Conservation (phyloP, 2,797 vertebrate species). For the Rhincodon typus region DNA sequence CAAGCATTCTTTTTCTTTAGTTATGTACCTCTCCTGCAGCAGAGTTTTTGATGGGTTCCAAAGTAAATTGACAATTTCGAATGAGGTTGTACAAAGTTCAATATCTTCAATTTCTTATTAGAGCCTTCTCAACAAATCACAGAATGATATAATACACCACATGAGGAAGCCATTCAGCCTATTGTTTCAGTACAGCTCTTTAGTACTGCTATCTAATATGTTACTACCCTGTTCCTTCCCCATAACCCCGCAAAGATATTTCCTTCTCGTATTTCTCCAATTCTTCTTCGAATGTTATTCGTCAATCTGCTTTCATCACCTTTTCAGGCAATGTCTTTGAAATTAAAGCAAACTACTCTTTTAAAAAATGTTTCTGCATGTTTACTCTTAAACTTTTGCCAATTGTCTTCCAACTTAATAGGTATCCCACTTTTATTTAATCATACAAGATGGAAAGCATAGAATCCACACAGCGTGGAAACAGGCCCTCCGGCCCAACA, state of each 20-base stretch:
- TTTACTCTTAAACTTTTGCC: neutral
- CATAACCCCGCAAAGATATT: neutral
- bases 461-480: too few relatives aligned
- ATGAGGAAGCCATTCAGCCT: neutral
- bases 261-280: neutral
- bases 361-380: neutral
- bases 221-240: neutral
- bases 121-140: neutral
- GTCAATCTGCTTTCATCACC: neutral
- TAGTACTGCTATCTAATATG: neutral
- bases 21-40: neutral
- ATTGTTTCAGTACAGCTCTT: neutral
- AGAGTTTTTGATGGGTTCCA: neutral
- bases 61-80: neutral
- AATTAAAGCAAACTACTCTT: neutral
- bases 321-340: neutral
- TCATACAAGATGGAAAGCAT: neutral
- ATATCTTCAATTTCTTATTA: neutral
- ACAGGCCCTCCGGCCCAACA: too few relatives aligned
- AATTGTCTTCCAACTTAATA: neutral
- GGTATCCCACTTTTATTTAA: neutral
- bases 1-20: neutral
- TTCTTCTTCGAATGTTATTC: neutral
- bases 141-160: neutral
- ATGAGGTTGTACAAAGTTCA: neutral